Evolutionary conservation across 1,140 invertebrate genomes (phyloP).

Genomic region (Eumeta japonica): DNA sequence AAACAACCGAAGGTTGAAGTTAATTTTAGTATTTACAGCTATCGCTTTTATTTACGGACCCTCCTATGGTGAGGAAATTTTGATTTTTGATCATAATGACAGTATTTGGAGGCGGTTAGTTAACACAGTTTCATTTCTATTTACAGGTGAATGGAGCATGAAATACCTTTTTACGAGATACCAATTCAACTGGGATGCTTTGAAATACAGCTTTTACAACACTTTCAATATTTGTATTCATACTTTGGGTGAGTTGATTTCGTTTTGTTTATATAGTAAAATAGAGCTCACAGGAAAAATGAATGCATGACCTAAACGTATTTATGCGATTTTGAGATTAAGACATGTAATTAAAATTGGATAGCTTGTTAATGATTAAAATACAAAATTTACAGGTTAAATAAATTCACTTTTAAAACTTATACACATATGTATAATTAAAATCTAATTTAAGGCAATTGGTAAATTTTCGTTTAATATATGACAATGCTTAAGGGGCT

Average conservation of each 20-base stretch:
- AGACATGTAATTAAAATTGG: too few relatives aligned
- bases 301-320: too few relatives aligned
- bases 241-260: conserved; percentile 28
- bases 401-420: too few relatives aligned
- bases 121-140: conserved; percentile 6
- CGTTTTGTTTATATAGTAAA: too few relatives aligned
- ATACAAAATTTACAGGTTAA: too few relatives aligned
- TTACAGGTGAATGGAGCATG: conserved; percentile 57
- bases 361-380: too few relatives aligned
- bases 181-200: conserved; percentile 72
- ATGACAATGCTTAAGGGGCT: too few relatives aligned
- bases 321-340: too few relatives aligned
- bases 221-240: conserved; percentile 40
- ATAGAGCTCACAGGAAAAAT: too few relatives aligned
- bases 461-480: too few relatives aligned
- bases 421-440: too few relatives aligned
- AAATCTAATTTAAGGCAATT: too few relatives aligned
- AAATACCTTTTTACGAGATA: conserved; percentile 69
- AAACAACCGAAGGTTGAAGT: conserved; percentile 36
- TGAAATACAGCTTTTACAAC: conserved; percentile 64
- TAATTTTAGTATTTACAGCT: conserved; percentile 29
- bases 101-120: not conserved
- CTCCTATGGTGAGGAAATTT: conserved; percentile 49
- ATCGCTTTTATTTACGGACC: conserved; percentile 57
- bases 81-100: not conserved